phyloP scores from a whole-genome alignment of 2,113 vertebrate genomes.

The Cettia cetti region DNA sequence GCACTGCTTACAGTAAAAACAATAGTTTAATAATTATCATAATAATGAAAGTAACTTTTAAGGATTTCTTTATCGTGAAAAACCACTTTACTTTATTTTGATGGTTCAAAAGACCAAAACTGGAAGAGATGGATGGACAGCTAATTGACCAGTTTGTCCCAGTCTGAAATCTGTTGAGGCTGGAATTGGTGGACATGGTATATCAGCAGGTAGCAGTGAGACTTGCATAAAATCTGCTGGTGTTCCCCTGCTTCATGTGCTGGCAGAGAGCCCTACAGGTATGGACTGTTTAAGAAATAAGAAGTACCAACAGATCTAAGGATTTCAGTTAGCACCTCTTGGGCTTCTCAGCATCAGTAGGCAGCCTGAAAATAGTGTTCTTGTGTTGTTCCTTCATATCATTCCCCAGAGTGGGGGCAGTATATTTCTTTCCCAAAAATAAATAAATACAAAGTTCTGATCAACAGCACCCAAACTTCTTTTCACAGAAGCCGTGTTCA shows the following conservation, averaged over 20 bases:
- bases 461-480: not conserved
- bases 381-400: not conserved
- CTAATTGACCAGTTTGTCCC: not conserved
- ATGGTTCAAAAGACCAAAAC: not conserved
- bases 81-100: not conserved
- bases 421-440: not conserved
- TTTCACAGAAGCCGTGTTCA: not conserved
- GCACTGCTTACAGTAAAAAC: not conserved
- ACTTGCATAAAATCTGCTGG: not conserved
- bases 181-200: not conserved
- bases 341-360: not conserved
- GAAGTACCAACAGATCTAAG: not conserved
- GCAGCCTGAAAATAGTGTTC: not conserved
- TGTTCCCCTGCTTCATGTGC: accelerated
- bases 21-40: not conserved
- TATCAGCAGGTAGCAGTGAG: not conserved
- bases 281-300: not conserved
- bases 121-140: not conserved
- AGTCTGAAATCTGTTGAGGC: not conserved
- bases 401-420: not conserved
- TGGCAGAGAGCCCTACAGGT: not conserved
- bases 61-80: not conserved
- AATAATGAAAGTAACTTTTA: not conserved
- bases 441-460: not conserved
- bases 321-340: not conserved